Base-by-base conservation (phyloP, 2,797 vertebrate genomes). In the Neostethus bicornis region DNA sequence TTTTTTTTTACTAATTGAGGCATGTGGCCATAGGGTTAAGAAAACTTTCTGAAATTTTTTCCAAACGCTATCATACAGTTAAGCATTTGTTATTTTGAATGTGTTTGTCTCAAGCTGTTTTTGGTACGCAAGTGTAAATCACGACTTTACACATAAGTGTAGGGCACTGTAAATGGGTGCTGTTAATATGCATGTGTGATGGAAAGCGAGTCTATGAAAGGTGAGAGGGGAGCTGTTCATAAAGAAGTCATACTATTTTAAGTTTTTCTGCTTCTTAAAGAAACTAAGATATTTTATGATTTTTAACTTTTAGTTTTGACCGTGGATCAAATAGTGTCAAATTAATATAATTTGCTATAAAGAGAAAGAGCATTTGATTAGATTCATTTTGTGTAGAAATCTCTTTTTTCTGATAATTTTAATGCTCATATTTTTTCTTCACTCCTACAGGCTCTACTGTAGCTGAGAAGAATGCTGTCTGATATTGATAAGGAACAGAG, bases 51-150 rank as follows among this genome's bases (percentile, higher is more conserved):
- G 80, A 64, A 65, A 71, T 74, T 52, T 61, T 38, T 54, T 44
- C 53, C 51, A 63, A 81, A 45, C 54, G 49, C 71, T 75, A 57
- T 64, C 77, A 55, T 61, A 71, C 45, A 70, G 68, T 75, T 39
- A 75, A 74, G 59, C 70, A 52, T 78, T 85, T 78, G 72, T 58
- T 67, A 65, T 75, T 81, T 76, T 84, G 50, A 74, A 74, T 87
- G 82, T 85, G 85, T 87, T 89, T 85, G 70, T 87, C 64, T 86
- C 79, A 85, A 77, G 77, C 82, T 87, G 77, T 80, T 81, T 89
- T 87, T 79, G 80, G 67, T 72, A 61, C 81, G 70, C 70, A 71
- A 73, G 77, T 86, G 76, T 85, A 88, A 89, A 85, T 87, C 76
- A 78, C 72, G 66, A 66, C 68, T 87, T 87, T 82, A 87, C 84